Conservation (phyloP, 1,140 invertebrate species). For the Thaumatotibia leucotreta region DNA sequence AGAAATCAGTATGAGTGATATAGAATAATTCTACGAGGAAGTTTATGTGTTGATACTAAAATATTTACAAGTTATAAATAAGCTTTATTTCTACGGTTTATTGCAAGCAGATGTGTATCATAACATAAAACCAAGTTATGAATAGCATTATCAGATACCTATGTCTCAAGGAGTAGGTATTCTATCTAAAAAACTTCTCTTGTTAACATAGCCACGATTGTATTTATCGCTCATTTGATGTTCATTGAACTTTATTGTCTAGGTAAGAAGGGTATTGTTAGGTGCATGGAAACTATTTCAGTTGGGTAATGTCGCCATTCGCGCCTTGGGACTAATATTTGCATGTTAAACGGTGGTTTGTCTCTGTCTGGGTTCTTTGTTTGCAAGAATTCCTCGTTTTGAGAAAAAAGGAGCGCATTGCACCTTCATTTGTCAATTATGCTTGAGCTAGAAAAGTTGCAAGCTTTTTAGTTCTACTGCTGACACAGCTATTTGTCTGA, state of each 20-base stretch:
- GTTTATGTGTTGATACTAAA: too few relatives aligned
- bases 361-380: neutral
- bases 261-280: neutral
- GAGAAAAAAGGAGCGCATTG: neutral
- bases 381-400: neutral
- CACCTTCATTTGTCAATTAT: neutral
- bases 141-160: neutral
- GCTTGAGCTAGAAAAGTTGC: neutral
- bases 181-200: neutral
- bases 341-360: constrained; percentile 11
- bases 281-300: neutral
- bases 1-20: too few relatives aligned
- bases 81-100: neutral
- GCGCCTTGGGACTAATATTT: constrained; percentile 1
- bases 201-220: neutral
- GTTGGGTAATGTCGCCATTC: neutral
- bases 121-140: neutral
- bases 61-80: too few relatives aligned
- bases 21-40: too few relatives aligned
- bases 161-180: neutral
- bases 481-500: too few relatives aligned
- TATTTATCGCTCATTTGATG: neutral
- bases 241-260: too few relatives aligned
- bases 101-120: neutral
- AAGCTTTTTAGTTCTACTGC: too few relatives aligned